Base-by-base conservation (phyloP, 2,797 vertebrate genomes). In the Chromis chromis region DNA sequence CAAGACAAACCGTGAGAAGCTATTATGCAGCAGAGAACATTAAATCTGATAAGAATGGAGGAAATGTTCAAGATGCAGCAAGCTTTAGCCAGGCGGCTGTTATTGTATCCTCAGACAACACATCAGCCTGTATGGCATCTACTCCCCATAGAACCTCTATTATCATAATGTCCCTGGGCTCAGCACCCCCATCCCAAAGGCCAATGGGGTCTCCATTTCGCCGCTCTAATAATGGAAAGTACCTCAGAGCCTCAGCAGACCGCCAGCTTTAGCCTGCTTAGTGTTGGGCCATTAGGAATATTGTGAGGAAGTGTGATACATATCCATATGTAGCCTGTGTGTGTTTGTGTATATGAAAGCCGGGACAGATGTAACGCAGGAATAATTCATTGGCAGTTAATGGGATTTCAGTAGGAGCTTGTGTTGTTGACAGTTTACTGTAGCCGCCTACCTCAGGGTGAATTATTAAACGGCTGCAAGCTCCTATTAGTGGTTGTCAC, bases 301-400 rank as follows among this genome's bases (percentile, higher is more conserved):
- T 88, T 90, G 81, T 73, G 40, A 65, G 63, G 50, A 85, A 70
- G 76, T 67, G 66, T 69, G 84, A 86, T 76, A 79, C 74, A 75
- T 63, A 75, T 70, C 40, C 69, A 27, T 59, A 9, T 80, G 66
- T 86, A 61, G 71, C 14, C 27, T 52, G 36, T 63, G 49, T 83
- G 75, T 49, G 22, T 46, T 49, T 75, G 54, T 70, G 68, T 44
- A 33, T 49, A 72, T 16, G 31, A 67, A 83, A 59, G 57, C 62
- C 28, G 67, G 68, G 78, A 83, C 78, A 83, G 78, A 91, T 82
- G 76, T 88, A 89, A 81, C 70, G 74, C 82, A 77, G 81, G 83
- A 90, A 91, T 93, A 90, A 94, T 93, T 93, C 85, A 91, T 91
- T 74, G 81, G 81, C 74, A 70, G 81, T 86, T 93, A 94, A 95